A percentile compares a stretch with the other conserved stretches of the same genome.
Evolutionary conservation across 1,140 invertebrate species (phyloP).

Genomic region (Papilio machaon): DNA sequence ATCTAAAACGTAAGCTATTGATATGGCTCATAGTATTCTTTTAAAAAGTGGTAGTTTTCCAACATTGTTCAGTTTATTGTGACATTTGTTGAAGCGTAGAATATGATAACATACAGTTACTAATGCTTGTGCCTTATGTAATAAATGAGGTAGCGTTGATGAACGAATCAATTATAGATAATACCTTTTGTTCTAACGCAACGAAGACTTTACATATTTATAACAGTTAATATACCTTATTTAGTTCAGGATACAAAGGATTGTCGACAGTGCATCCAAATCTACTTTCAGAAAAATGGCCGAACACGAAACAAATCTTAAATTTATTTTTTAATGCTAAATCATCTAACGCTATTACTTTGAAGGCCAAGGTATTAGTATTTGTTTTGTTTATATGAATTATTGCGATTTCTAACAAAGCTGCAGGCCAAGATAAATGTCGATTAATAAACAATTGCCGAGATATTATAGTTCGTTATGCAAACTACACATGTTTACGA

Average conservation of each 20-base stretch:
- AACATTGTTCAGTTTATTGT: not conserved
- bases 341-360: not conserved
- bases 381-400: conserved; percentile 4
- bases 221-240: not conserved
- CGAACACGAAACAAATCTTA: not conserved
- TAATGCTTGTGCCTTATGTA: conserved; percentile 1
- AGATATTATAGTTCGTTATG: not conserved
- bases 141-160: conserved; percentile 20
- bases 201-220: conserved; percentile 11
- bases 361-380: not conserved
- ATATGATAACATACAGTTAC: not conserved
- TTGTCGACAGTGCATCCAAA: not conserved
- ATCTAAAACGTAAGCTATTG: not conserved
- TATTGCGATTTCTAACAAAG: not conserved
- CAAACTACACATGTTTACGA: not conserved
- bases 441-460: not conserved
- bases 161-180: conserved; percentile 19
- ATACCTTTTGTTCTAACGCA: not conserved
- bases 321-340: too few species aligned
- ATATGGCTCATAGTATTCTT: not conserved
- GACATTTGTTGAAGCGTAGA: not conserved
- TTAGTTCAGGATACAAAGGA: not conserved
- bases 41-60: not conserved
- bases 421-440: not conserved
- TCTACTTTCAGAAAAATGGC: not conserved